Conservation (phyloP, 2,888 invertebrate species). For the Quadriops clusia region DNA sequence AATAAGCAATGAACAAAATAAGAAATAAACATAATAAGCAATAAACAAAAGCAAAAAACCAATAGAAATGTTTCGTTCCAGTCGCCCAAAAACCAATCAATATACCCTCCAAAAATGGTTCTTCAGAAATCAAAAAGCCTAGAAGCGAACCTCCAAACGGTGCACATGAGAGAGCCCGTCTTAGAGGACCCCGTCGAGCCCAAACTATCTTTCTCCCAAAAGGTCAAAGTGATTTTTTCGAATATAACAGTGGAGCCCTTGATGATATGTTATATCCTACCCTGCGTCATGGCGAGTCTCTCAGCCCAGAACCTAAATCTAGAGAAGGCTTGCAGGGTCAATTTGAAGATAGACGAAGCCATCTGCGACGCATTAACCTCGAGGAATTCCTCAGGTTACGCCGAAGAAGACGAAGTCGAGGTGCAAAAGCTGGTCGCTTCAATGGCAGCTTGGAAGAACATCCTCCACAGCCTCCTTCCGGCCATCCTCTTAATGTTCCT, state of each 20-base stretch:
- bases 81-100: too few relatives aligned
- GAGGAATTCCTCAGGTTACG: constrained; percentile 20
- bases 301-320: constrained; percentile 42
- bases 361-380: constrained; percentile 33
- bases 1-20: too few relatives aligned
- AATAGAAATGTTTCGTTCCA: too few relatives aligned
- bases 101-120: too few relatives aligned
- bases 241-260: constrained; percentile 57
- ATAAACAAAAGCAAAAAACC: too few relatives aligned
- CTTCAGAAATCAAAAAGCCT: constrained; percentile 32
- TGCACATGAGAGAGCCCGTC: constrained; percentile 35
- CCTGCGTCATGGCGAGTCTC: constrained; percentile 30
- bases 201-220: constrained; percentile 37
- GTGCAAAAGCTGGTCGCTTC: constrained; percentile 61
- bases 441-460: constrained; percentile 71
- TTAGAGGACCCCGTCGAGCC: constrained; percentile 5
- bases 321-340: constrained; percentile 44
- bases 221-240: constrained; percentile 40
- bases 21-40: too few relatives aligned
- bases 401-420: constrained; percentile 19
- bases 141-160: constrained; percentile 29
- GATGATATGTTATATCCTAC: constrained; percentile 49
- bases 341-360: constrained; percentile 35
- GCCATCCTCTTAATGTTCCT: constrained; percentile 63
- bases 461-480: constrained; percentile 66